Evolutionary conservation across 2,113 vertebrate species (phyloP), one percentile per base, ranked within the genome.

Genomic region (Choloepus hoffmanni): DNA sequence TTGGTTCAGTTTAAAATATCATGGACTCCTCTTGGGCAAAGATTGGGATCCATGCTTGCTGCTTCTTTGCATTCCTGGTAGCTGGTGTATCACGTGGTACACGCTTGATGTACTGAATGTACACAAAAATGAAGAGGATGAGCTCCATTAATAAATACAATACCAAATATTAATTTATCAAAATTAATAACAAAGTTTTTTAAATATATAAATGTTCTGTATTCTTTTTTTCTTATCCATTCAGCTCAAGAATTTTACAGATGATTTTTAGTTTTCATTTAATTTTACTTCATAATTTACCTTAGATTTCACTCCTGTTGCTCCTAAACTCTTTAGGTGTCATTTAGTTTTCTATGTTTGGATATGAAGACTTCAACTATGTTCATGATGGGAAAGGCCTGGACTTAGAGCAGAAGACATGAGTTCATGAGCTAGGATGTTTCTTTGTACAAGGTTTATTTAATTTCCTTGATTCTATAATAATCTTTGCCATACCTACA

Each of bases 261-360:
- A 8, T 55, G 53, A 73, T 19, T 83, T 91, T 90, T 85, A 24
- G 89, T 30, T 62, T 89, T 77, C 83, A 72, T 92, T 93, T 95
- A 53, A 87, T 45, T 77, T 78, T 5, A n/a, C 7, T 55, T 13
- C 1, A 43, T 23, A 92, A 62, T 86, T 94, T 89, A 79, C 33
- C 6, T 89, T 63, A 85, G 30, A 62, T 18, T 67, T 86, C 15
- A 43, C 16, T 78, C 5, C 19, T 95, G n/a, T 16, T 55, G 36
- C n/a, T 74, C 62, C 26, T 55, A 36, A 65, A 14, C 36, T 72
- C 62, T 90, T 87, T 18, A 36, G 60, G 43, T 62, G 76, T 11
- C 50, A 33, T 90, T 90, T 87, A 12, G 16, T 83, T 58, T 84
- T 70, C 62, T 93, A 3, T 63, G 30, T 67, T 68, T 79, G 36